Conservation (phyloP, 2,797 vertebrate genomes). For the Cossypha niveicapilla region DNA sequence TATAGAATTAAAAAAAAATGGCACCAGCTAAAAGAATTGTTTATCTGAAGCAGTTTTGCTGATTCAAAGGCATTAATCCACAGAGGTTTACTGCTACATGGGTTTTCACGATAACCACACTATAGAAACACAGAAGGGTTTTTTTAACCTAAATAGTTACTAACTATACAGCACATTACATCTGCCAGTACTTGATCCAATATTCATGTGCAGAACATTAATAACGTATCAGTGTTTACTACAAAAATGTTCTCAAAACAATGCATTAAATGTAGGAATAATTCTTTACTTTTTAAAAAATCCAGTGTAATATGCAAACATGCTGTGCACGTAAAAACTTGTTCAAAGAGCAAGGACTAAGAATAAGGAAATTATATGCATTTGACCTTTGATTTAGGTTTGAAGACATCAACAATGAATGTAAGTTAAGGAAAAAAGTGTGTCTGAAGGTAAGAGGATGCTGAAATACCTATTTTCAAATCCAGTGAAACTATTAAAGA, state of each 20-base stretch:
- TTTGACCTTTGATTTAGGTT: conserved; percentile 8
- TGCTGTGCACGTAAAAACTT: background rate
- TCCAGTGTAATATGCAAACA: background rate
- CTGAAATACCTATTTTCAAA: background rate
- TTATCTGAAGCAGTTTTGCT: conserved; percentile 60
- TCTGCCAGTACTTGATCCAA: background rate
- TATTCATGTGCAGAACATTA: background rate
- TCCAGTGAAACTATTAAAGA: background rate
- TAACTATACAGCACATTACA: background rate
- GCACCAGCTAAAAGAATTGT: conserved; percentile 68
- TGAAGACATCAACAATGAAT: background rate
- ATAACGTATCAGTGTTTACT: conserved; percentile 4
- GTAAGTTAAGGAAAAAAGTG: background rate
- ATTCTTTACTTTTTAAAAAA: background rate
- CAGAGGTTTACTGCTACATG: conserved; percentile 14
- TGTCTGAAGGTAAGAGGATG: background rate
- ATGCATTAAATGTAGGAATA: background rate
- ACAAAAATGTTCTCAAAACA: background rate
- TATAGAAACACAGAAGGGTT: background rate
- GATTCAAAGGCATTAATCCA: conserved; percentile 56
- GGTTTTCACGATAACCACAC: conserved; percentile 53
- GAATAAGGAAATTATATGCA: background rate
- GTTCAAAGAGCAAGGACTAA: background rate
- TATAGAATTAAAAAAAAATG: conserved; percentile 12
- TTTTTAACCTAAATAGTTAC: conserved; percentile 1